phyloP scores from a whole-genome alignment of 2,797 vertebrate genomes.

The Adelosebastes latens region DNA sequence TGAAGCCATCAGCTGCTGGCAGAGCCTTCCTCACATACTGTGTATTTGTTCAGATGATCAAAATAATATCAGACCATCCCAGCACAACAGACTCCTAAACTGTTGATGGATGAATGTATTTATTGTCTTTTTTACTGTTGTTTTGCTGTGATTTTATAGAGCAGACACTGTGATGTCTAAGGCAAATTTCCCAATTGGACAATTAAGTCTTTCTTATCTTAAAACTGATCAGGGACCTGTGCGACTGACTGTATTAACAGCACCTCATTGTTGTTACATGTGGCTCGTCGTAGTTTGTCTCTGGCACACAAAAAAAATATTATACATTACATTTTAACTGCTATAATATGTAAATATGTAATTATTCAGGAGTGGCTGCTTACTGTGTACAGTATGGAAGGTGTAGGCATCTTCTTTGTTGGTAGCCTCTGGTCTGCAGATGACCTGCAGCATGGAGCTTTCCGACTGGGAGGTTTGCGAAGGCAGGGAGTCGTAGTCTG shows the following conservation, averaged over 20 bases:
- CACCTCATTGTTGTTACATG: background rate
- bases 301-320: background rate
- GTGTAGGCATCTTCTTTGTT: constrained; percentile 87
- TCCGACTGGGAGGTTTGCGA: constrained; percentile 94
- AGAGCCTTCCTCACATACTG: background rate
- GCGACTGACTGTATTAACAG: background rate
- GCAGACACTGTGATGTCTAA: background rate
- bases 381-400: constrained; percentile 87
- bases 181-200: background rate
- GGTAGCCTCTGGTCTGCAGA: constrained; percentile 94
- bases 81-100: background rate
- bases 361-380: constrained; percentile 34
- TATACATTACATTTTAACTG: background rate
- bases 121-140: background rate
- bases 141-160: background rate
- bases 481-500: constrained; percentile 86
- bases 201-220: background rate
- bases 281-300: background rate
- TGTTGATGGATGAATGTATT: background rate
- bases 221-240: background rate
- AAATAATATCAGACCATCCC: background rate
- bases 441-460: constrained; percentile 96
- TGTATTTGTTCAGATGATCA: constrained; percentile 5
- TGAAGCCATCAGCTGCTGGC: constrained; percentile 23
- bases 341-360: background rate